Base-by-base conservation (phyloP, 2,888 invertebrate genomes). In the Andricus curvator region DNA sequence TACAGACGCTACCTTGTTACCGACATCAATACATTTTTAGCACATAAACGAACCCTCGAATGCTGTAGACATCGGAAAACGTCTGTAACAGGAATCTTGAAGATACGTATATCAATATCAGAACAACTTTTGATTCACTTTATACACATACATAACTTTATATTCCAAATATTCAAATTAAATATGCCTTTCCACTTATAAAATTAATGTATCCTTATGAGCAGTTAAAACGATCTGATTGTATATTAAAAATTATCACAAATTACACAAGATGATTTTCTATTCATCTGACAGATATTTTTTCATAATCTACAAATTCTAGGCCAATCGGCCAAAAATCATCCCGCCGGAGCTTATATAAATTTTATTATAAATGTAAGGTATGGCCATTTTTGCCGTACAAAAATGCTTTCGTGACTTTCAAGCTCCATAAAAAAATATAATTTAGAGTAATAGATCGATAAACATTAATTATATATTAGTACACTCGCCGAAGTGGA, bases 211-310 rank as follows among this genome's bases (percentile, higher is more conserved):
- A 48, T 20, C 9, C 8, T 48, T 17, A 68, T 48, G 15, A 44
- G 15, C 48, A 29, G 6, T 41, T 41, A 33, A 56, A 56, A 56
- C 3, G 33, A 74, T 33, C 51, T 56, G 29, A 68, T 17, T 29
- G 5, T 25, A 17, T 25, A 62, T 62, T 29, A 13, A 29, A 70
- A 51, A 29, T 29, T 9, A 48, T 48, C 44, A 68, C 68, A 68
- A 68, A 25, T 22, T 68, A 68, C 48, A 70, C 17, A 70, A 29
- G 48, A 70, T 70, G 25, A 29, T 70, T 70, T 70, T 48, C 44
- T 48, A 70, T 25, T 8, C 29, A 70, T 20, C 11, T 44, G 20
- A 25, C 25, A 25, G 25, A 17, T 6, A 62, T 25, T 62, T 48
- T 37, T 68, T 68, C 25, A 9, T 25, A 17, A 9, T 15, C 17